Base-by-base conservation (phyloP, 2,113 vertebrate species). In the Eurystomus gularis region DNA sequence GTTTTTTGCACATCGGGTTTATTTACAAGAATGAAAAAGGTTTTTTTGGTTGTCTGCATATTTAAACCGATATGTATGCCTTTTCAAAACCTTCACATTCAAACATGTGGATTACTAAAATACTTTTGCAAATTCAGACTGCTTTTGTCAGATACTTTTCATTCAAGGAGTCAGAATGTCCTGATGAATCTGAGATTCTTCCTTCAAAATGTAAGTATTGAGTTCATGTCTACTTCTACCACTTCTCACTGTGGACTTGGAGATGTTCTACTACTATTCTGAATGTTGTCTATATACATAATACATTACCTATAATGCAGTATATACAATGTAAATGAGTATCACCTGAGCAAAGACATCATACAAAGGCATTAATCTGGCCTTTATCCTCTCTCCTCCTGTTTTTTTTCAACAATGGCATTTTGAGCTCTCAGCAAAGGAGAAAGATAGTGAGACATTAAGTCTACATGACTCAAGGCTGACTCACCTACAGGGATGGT, bases 131-230 rank as follows among this genome's bases (percentile, higher is more conserved):
- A 79, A 44, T 65, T 35, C 25, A 65, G 55, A 17, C 21, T 49
- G 9, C 3, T 75, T 52, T 90, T 31, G 14, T 48, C 24, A 61
- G 9, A 7, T 86, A 13, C 16, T 52, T 82, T 55, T 23, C 19
- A 13, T 11, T 8, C 44, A 35, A 80, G 4, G 2, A 37, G 2
- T 33, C 25, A 86, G 82, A 82, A 73, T 17, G 4, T 37, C 18
- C 19, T 37, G 2, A 11, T 44, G 3, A 78, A 80, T 52, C 10
- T 65, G 15, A 73, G 3, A 20, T 64, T 40, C 6, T 51, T 64
- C 14, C 24, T n/a, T n/a, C n/a, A 20, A 78, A 88, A 33, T 3
- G 0, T 3, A 9, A 14, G 1, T 28, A 46, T 10, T 33, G 3
- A 2, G 4, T 68, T 70, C 4, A 0, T 66, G 54, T 35, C 31